These are phyloP conservation scores for Tympanuchus pallidicinctus DNA, from an alignment of 2,113 vertebrate species.

Conservation along the genomic window DNA sequence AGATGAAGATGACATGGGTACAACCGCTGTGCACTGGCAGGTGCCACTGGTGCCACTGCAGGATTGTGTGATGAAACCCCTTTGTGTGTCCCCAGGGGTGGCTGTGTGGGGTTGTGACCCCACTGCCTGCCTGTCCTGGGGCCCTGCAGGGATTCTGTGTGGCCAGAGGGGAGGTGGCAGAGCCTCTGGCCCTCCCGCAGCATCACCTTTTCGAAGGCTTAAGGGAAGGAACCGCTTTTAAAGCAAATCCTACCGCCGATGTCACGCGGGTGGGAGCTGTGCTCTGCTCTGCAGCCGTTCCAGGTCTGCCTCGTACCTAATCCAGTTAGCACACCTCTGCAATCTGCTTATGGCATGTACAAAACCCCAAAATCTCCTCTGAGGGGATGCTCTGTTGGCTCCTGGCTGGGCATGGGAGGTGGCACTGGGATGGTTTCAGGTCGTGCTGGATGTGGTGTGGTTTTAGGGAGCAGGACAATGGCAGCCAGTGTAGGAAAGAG, in stretches of 20 bases:
- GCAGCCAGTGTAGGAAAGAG: rapidly evolving
- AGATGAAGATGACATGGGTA: not conserved
- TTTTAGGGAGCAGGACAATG: not conserved
- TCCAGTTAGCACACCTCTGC: conserved; percentile 72
- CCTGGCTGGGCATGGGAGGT: not conserved
- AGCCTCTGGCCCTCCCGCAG: not conserved
- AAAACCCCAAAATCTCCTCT: conserved; percentile 68
- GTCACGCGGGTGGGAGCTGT: not conserved
- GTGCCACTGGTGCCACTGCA: not conserved
- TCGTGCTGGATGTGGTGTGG: not conserved
- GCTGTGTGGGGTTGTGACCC: rapidly evolving
- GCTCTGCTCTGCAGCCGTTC: not conserved
- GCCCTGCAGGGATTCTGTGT: not conserved
- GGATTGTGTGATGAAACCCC: rapidly evolving
- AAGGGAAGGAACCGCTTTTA: not conserved
- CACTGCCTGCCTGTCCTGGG: rapidly evolving
- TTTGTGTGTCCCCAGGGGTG: not conserved
- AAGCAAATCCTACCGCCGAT: not conserved
- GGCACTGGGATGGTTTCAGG: not conserved
- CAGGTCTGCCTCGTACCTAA: conserved; percentile 34
- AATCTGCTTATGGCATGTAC: conserved; percentile 57
- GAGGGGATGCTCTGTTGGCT: not conserved
- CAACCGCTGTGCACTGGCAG: not conserved
- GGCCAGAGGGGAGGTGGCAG: not conserved
- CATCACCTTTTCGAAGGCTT: not conserved